These are phyloP conservation scores for Plotosus lineatus DNA, from an alignment of 2,113 vertebrate species.

Conservation along the genomic window DNA sequence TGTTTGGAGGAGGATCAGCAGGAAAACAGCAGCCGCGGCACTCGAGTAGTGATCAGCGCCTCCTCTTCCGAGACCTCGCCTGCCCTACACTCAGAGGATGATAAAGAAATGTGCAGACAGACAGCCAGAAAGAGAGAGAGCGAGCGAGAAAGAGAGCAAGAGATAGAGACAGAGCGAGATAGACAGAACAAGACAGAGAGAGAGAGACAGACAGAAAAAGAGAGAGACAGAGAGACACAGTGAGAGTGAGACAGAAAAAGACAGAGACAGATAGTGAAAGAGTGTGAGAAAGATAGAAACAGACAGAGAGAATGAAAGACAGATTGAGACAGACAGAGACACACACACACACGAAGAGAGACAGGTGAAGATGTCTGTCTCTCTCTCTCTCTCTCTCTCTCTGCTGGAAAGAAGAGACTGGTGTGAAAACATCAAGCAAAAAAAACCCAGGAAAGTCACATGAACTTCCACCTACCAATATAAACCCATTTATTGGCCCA, in stretches of 20 bases:
- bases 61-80: slow-evolving; percentile 26
- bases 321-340: no score
- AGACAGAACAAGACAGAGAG: neutral
- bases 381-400: no score
- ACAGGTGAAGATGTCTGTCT: no score
- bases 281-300: no score
- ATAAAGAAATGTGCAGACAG: neutral
- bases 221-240: no score
- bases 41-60: slow-evolving; percentile 17
- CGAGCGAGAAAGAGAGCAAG: neutral
- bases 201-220: neutral
- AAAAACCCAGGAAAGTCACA: slow-evolving; percentile 27
- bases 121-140: neutral
- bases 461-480: slow-evolving; percentile 47
- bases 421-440: neutral
- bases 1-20: neutral
- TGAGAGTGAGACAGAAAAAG: neutral
- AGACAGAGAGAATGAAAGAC: no score
- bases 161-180: neutral
- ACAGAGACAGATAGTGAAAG: no score
- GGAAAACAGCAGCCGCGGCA: slow-evolving; percentile 1
- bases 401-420: neutral
- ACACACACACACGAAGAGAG: no score
- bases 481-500: slow-evolving; percentile 52
- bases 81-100: slow-evolving; percentile 38